Evolutionary conservation across 1,140 invertebrate species (phyloP).

Genomic region (Drosophila novamexicana): DNA sequence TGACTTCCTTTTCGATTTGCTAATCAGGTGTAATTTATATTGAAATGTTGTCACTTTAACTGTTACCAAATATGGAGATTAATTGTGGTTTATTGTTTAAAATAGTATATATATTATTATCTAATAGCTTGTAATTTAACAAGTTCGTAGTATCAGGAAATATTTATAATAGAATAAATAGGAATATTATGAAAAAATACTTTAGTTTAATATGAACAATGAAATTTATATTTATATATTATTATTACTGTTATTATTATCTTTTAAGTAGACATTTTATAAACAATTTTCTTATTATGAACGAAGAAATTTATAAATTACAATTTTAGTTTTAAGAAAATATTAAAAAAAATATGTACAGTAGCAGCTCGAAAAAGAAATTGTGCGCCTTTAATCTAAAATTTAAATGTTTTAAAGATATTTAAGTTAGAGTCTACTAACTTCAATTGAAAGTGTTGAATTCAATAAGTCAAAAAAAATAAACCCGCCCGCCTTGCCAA

Average conservation of each 20-base stretch:
- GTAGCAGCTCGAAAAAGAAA: too few species aligned
- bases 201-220: neutral
- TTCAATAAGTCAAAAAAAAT: too few species aligned
- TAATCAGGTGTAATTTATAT: conserved; percentile 35
- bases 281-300: too few species aligned
- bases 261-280: too few species aligned
- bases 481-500: neutral
- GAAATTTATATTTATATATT: neutral
- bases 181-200: neutral
- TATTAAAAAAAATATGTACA: too few species aligned
- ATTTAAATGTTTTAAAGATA: too few species aligned
- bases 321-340: too few species aligned
- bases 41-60: conserved; percentile 21
- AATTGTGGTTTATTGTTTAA: neutral
- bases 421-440: too few species aligned
- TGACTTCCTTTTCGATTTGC: conserved; percentile 40
- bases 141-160: neutral
- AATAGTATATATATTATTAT: neutral
- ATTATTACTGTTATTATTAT: neutral
- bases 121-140: neutral
- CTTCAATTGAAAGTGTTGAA: too few species aligned
- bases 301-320: too few species aligned
- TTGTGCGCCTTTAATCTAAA: too few species aligned
- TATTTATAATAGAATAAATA: neutral
- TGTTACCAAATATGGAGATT: conserved; percentile 28